phyloP scores from a whole-genome alignment of 2,797 vertebrate species.

The Orestias chungarensis region DNA sequence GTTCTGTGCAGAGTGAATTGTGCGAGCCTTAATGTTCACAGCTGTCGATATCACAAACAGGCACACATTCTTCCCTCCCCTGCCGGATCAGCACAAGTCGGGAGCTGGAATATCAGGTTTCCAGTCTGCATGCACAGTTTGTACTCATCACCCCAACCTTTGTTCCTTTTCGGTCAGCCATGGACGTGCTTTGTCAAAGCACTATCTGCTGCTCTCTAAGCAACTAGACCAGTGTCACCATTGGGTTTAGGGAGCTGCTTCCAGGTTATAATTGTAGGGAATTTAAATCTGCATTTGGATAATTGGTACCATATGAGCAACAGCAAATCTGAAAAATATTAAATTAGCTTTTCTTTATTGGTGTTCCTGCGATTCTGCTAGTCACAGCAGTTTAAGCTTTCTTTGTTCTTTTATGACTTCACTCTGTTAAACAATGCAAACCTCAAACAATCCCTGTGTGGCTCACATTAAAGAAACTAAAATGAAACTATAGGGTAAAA shows the following conservation, averaged over 20 bases:
- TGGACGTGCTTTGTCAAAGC: constrained; percentile 55
- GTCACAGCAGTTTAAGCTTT: constrained; percentile 10
- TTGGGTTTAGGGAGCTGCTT: constrained; percentile 44
- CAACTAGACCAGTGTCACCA: constrained; percentile 43
- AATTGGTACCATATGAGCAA: constrained; percentile 49
- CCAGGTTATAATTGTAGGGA: constrained; percentile 60
- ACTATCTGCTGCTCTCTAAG: constrained; percentile 57
- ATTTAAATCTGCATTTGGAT: constrained; percentile 48
- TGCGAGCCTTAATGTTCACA: constrained; percentile 63
- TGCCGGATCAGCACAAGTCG: constrained; percentile 45
- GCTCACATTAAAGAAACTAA: neutral
- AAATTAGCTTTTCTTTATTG: constrained; percentile 45
- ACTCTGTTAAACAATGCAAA: constrained; percentile 50
- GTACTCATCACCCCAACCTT: constrained; percentile 74
- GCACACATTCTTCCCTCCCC: constrained; percentile 51
- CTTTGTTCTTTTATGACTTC: constrained; percentile 63
- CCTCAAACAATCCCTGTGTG: constrained; percentile 50
- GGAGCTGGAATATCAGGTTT: constrained; percentile 79
- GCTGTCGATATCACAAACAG: constrained; percentile 54
- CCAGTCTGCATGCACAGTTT: constrained; percentile 76
- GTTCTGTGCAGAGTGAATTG: constrained; percentile 34
- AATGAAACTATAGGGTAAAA: constrained; percentile 10
- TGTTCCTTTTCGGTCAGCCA: constrained; percentile 70
- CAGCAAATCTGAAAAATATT: constrained; percentile 48
- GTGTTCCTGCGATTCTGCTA: constrained; percentile 13